These are phyloP conservation scores for Phylloscopus trochilus DNA, from an alignment of 2,113 vertebrate species.

Conservation along the genomic window DNA sequence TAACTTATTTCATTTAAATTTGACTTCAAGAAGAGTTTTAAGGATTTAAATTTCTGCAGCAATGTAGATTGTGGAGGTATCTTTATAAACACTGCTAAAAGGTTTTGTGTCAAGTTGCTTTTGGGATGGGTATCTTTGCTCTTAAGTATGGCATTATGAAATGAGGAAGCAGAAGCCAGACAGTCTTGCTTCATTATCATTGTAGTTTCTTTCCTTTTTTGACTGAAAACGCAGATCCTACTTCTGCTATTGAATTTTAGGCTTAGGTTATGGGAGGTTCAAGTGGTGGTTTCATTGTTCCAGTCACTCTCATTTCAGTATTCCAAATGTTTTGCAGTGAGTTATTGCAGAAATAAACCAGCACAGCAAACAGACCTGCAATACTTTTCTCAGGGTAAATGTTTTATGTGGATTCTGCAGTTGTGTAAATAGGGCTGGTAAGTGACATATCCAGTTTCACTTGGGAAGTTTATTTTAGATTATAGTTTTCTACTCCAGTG, in stretches of 20 bases:
- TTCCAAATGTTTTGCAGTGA: not conserved
- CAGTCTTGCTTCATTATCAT: not conserved
- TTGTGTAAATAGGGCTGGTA: conserved; percentile 12
- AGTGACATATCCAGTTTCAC: conserved; percentile 10
- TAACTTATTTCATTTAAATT: not conserved
- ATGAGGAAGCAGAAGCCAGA: not conserved
- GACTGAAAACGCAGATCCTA: not conserved
- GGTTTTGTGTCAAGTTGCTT: not conserved
- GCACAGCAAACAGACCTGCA: not conserved
- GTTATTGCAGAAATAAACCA: not conserved
- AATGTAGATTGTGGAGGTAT: not conserved
- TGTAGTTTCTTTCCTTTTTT: not conserved
- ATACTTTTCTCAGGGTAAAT: not conserved
- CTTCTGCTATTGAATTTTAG: not conserved
- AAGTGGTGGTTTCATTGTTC: not conserved
- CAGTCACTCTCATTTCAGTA: not conserved
- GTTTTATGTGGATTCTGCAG: not conserved
- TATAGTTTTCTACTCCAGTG: not conserved
- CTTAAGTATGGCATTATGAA: not conserved
- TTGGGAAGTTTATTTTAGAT: conserved; percentile 31
- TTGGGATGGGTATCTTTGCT: not conserved
- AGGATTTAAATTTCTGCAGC: not conserved
- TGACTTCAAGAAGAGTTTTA: not conserved
- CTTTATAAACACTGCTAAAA: not conserved
- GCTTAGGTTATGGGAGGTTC: not conserved